phyloP scores from a whole-genome alignment of 2,888 invertebrate species.

The Drosophila colorata region DNA sequence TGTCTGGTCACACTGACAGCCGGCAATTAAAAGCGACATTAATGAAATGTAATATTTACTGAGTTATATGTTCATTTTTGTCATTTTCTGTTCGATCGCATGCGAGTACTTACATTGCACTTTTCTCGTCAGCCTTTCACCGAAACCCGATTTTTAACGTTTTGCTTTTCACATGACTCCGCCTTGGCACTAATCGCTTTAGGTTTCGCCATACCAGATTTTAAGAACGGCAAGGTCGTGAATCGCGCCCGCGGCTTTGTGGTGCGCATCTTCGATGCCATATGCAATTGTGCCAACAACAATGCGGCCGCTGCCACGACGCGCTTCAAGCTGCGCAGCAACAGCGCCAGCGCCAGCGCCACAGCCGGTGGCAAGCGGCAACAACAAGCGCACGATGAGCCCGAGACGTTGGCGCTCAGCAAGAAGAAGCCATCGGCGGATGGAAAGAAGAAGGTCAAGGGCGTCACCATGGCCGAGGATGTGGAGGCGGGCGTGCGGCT shows the following conservation, averaged over 20 bases:
- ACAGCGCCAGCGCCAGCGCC: constrained; percentile 57
- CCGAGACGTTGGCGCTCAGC: constrained; percentile 62
- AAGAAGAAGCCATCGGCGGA: constrained; percentile 71
- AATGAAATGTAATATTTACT: constrained; percentile 36
- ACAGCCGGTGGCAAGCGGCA: constrained; percentile 61
- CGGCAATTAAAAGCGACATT: constrained; percentile 42
- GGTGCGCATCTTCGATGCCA: constrained; percentile 88
- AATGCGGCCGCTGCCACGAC: constrained; percentile 86
- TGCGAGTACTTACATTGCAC: constrained; percentile 56
- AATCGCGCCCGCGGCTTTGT: constrained; percentile 88
- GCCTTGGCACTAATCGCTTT: constrained; percentile 51
- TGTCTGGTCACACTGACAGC: constrained; percentile 14
- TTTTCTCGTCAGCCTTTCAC: constrained; percentile 53
- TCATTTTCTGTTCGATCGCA: constrained; percentile 51
- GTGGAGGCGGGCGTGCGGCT: constrained; percentile 66
- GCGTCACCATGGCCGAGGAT: constrained; percentile 67
- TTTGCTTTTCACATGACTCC: constrained; percentile 15
- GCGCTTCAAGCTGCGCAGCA: constrained; percentile 82
- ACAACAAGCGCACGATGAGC: constrained; percentile 59
- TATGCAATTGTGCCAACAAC: constrained; percentile 88
- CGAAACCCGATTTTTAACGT: constrained; percentile 31
- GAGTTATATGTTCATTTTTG: constrained; percentile 2
- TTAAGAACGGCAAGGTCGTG: constrained; percentile 87
- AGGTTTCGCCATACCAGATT: constrained; percentile 85
- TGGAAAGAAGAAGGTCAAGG: constrained; percentile 64